These are phyloP conservation scores for Barbus barbus DNA, from an alignment of 2,113 vertebrate genomes.

Conservation along the genomic window DNA sequence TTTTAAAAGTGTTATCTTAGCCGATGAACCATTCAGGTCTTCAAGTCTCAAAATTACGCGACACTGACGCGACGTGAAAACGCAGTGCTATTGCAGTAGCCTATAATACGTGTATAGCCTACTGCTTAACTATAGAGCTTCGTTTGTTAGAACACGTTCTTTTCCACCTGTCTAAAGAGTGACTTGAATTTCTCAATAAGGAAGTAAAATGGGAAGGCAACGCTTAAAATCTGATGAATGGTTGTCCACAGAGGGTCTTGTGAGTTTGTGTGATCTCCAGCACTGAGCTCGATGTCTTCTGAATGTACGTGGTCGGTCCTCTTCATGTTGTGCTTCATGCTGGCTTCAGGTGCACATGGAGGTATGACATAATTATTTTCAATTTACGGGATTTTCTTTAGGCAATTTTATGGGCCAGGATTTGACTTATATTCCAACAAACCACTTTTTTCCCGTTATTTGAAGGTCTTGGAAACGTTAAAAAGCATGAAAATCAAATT, in stretches of 20 bases:
- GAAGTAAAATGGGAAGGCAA: neutral
- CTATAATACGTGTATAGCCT: neutral
- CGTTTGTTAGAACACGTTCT: neutral
- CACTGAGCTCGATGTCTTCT: constrained; percentile 46
- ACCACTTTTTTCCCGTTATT: neutral
- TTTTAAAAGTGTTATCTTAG: too few species aligned
- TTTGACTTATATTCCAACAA: neutral
- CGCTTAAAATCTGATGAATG: neutral
- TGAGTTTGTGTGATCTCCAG: constrained; percentile 21
- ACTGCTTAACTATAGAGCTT: neutral
- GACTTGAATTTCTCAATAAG: neutral
- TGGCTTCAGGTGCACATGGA: constrained; percentile 22
- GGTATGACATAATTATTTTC: neutral
- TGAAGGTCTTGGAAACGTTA: neutral
- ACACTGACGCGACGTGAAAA: neutral
- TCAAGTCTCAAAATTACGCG: neutral
- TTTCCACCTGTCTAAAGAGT: neutral
- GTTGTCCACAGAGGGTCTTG: constrained; percentile 12
- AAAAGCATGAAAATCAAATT: too few species aligned
- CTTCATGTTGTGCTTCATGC: constrained; percentile 28
- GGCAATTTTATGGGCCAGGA: neutral
- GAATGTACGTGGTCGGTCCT: constrained; percentile 30
- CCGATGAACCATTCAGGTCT: neutral
- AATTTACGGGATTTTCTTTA: neutral
- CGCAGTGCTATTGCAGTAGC: neutral